Evolutionary conservation across 2,113 vertebrate species (phyloP).

Genomic region (Chionis minor): DNA sequence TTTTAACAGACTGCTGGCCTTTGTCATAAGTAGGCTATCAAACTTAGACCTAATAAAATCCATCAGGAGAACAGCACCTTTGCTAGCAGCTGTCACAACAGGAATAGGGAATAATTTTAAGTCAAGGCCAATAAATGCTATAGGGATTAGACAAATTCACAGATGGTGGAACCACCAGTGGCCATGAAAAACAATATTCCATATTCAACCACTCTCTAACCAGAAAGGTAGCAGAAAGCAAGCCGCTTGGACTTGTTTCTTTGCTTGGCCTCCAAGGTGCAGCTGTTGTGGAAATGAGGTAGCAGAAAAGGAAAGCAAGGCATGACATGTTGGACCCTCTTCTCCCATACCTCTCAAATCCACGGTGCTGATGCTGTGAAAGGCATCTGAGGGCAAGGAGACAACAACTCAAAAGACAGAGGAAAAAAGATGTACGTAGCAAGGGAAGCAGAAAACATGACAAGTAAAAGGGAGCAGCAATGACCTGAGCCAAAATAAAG

Average conservation of each 20-base stretch:
- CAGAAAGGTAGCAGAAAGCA: not conserved
- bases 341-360: not conserved
- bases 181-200: not conserved
- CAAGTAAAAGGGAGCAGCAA: not conserved
- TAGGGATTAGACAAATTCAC: not conserved
- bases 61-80: constrained; percentile 1
- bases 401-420: not conserved
- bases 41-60: not conserved
- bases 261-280: not conserved
- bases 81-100: not conserved
- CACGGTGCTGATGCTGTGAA: not conserved
- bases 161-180: not conserved
- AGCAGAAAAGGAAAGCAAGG: not conserved
- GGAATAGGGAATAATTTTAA: not conserved
- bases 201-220: not conserved
- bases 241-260: not conserved
- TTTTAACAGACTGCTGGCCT: not conserved
- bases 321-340: not conserved
- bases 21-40: not conserved
- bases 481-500: not conserved
- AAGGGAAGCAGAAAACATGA: not conserved
- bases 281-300: not conserved
- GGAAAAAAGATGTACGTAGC: not conserved
- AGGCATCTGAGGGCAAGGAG: not conserved
- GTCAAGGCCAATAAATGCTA: not conserved